Evolutionary conservation across 64 coral and sea anemone species (phyloP).

Genomic region (Actinia equina): DNA sequence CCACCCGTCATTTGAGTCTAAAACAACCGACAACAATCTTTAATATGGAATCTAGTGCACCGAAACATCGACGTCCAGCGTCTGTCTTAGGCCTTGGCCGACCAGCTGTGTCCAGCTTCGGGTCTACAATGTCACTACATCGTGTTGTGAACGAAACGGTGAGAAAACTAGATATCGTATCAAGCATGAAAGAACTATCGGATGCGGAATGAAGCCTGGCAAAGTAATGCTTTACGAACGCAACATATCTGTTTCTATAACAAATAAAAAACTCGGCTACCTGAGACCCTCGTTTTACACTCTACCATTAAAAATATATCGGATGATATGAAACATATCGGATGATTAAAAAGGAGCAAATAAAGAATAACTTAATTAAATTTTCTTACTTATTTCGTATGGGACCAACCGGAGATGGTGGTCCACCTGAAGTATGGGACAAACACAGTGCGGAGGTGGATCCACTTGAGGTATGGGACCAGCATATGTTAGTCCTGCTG

Average conservation of each 20-base stretch:
- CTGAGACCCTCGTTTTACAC: not conserved
- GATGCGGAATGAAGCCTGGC: not conserved
- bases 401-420: too few relatives aligned
- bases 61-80: conserved; percentile 19
- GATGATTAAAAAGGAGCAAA: not conserved
- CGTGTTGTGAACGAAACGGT: conserved; percentile 55
- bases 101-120: conserved; percentile 36
- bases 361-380: not conserved
- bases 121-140: conserved; percentile 57
- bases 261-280: not conserved
- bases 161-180: conserved; percentile 47
- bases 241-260: not conserved
- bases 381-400: too few relatives aligned
- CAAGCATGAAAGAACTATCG: conserved; percentile 44
- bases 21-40: conserved; percentile 3
- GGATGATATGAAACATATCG: not conserved
- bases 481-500: too few relatives aligned
- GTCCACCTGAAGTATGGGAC: too few relatives aligned
- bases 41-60: not conserved
- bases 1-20: not conserved
- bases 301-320: not conserved
- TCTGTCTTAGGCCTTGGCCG: conserved; percentile 20
- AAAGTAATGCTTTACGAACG: not conserved
- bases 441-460: too few relatives aligned
- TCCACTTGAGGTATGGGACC: too few relatives aligned